phyloP scores from a whole-genome alignment of 2,113 vertebrate genomes.

The Misgurnus anguillicaudatus region DNA sequence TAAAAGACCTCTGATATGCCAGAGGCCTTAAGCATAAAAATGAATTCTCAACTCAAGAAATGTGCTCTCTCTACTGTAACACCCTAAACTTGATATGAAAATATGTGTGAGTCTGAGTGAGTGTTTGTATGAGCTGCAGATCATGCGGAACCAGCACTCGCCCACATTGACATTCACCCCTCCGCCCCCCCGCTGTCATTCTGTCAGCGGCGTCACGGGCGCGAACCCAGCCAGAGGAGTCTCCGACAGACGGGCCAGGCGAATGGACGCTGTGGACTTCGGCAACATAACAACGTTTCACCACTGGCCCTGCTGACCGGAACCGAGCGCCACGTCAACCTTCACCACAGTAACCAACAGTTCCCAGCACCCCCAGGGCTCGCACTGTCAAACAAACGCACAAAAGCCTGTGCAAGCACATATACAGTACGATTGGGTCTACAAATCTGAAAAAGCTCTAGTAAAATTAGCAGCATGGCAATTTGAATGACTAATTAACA shows the following conservation, averaged over 20 bases:
- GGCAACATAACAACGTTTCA: constrained; percentile 65
- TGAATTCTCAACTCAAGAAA: constrained; percentile 18
- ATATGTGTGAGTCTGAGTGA: constrained; percentile 35
- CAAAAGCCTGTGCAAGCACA: constrained; percentile 9
- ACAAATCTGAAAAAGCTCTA: background rate
- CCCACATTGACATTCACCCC: constrained; percentile 74
- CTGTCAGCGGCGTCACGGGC: constrained; percentile 75
- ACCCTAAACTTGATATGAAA: background rate
- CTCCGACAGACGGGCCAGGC: constrained; percentile 70
- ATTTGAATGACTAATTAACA: too few species aligned
- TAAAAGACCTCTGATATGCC: background rate
- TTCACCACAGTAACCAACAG: constrained; percentile 36
- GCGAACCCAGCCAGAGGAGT: constrained; percentile 72
- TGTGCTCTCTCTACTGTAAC: background rate
- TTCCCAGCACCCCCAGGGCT: constrained; percentile 31
- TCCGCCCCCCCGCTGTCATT: constrained; percentile 72
- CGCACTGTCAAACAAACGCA: constrained; percentile 41
- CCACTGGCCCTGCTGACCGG: constrained; percentile 58
- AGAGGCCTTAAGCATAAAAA: background rate
- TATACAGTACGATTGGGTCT: background rate
- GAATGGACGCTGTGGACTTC: constrained; percentile 73
- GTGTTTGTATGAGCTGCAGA: constrained; percentile 32
- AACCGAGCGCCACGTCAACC: constrained; percentile 15
- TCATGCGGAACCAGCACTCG: constrained; percentile 62
- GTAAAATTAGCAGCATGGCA: too few species aligned